Percentiles rank a stretch among this genome's conserved stretches.
These are phyloP conservation scores for Bradynema listronoti DNA, from an alignment of 1,140 invertebrate species.

Conservation along the genomic window DNA sequence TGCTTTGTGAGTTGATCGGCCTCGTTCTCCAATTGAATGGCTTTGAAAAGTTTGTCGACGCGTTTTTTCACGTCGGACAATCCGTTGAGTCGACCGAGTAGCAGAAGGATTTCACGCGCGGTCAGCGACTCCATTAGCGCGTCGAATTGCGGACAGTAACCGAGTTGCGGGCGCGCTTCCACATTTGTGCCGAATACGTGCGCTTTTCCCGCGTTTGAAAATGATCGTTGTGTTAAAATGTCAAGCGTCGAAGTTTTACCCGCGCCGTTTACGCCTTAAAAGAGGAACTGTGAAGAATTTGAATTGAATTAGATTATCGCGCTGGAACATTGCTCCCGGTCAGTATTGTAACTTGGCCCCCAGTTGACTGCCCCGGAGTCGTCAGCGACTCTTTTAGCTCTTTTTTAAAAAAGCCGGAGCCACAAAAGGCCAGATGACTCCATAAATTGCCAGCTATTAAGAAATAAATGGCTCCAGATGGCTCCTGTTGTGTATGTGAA, in stretches of 20 bases:
- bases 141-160: slow-evolving; percentile 35
- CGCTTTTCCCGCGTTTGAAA: slow-evolving; percentile 15
- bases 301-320: too few relatives aligned
- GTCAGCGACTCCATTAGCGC: slow-evolving; percentile 18
- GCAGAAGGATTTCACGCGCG: slow-evolving; percentile 17
- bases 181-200: slow-evolving; percentile 20
- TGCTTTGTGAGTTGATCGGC: slow-evolving; percentile 33
- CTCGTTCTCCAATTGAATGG: slow-evolving; percentile 19
- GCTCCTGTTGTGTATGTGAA: too few relatives aligned
- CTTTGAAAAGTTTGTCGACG: slow-evolving; percentile 24
- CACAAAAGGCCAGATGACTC: too few relatives aligned
- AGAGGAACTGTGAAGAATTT: slow-evolving; percentile 1
- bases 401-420: too few relatives aligned
- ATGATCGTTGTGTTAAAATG: slow-evolving; percentile 15
- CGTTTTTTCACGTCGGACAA: slow-evolving; percentile 35
- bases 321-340: too few relatives aligned
- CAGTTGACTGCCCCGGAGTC: too few relatives aligned
- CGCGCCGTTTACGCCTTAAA: slow-evolving; percentile 32
- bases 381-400: too few relatives aligned
- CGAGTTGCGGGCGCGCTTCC: slow-evolving; percentile 16
- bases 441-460: too few relatives aligned
- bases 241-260: slow-evolving; percentile 38
- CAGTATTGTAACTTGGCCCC: too few relatives aligned
- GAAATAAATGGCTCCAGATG: too few relatives aligned
- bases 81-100: slow-evolving; percentile 29